Evolutionary conservation across 2,113 vertebrate genomes (phyloP).

Genomic region (Zosterops lateralis): DNA sequence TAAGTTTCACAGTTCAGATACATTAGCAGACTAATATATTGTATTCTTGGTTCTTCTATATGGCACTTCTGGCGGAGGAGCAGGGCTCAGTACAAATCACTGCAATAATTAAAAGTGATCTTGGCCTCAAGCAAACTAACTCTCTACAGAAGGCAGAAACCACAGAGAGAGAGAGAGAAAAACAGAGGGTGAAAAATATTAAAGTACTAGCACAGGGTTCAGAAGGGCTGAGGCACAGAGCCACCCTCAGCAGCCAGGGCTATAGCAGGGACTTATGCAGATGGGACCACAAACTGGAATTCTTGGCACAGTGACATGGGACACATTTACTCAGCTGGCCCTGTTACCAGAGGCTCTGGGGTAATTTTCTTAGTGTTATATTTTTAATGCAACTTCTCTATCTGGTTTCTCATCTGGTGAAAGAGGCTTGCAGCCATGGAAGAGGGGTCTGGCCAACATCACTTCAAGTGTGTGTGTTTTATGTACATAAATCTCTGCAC

Average conservation of each 20-base stretch:
- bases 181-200: neutral
- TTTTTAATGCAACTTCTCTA: neutral
- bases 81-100: constrained; percentile 27
- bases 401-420: neutral
- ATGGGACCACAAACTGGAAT: neutral
- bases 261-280: neutral
- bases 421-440: neutral
- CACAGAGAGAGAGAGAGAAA: neutral
- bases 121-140: constrained; percentile 15
- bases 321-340: neutral
- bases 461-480: neutral
- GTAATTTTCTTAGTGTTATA: neutral
- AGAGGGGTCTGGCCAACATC: neutral
- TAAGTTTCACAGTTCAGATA: constrained; percentile 24
- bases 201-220: neutral
- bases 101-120: constrained; percentile 30
- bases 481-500: neutral
- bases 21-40: constrained; percentile 8
- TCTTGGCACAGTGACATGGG: neutral
- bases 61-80: neutral
- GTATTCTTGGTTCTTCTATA: constrained; percentile 12
- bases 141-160: neutral
- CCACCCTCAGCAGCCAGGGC: neutral
- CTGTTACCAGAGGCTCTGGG: neutral
- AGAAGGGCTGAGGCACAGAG: neutral